A percentile compares a stretch with the other conserved stretches of the same genome.
These are phyloP conservation scores for Heliangelus exortis DNA, from an alignment of 2,797 vertebrate species.

Conservation along the genomic window DNA sequence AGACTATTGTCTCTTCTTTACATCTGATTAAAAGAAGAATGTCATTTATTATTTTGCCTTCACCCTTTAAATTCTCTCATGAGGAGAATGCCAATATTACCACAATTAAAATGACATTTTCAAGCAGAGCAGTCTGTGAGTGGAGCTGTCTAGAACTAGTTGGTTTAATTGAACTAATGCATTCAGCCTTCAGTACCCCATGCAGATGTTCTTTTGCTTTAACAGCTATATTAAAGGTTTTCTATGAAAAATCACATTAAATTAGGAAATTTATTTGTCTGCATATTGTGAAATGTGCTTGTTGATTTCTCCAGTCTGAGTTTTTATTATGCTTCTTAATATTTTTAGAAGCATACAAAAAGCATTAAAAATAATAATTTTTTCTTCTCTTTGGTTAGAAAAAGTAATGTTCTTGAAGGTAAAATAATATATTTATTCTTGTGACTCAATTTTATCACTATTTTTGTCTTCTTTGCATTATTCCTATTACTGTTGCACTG, in stretches of 20 bases:
- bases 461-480: not conserved
- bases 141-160: not conserved
- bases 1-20: not conserved
- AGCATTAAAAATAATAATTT: not conserved
- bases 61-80: not conserved
- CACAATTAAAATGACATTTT: slow-evolving; percentile 19
- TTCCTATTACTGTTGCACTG: not conserved
- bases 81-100: not conserved
- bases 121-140: not conserved
- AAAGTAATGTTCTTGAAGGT: not conserved
- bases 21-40: slow-evolving; percentile 12
- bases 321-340: not conserved
- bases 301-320: not conserved
- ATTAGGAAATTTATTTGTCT: not conserved
- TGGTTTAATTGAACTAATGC: slow-evolving; percentile 26
- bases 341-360: not conserved
- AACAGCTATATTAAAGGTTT: not conserved
- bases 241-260: not conserved
- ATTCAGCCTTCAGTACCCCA: not conserved
- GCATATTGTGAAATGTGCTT: not conserved
- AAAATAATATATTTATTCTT: not conserved
- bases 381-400: not conserved
- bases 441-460: not conserved
- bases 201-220: not conserved
- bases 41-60: not conserved